These are phyloP conservation scores for Polypterus senegalus DNA, from an alignment of 2,113 vertebrate genomes.

Conservation along the genomic window DNA sequence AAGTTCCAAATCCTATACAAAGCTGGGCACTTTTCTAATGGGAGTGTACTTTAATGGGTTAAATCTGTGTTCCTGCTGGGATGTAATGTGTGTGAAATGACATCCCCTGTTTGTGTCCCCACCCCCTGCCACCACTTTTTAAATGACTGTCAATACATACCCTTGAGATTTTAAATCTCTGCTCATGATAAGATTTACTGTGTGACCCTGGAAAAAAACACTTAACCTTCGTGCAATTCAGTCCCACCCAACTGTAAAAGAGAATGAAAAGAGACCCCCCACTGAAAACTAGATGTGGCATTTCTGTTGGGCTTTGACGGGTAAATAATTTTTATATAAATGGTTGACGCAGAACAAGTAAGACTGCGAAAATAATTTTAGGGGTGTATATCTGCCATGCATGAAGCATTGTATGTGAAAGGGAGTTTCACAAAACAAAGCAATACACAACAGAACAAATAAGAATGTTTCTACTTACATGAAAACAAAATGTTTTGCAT, in stretches of 20 bases:
- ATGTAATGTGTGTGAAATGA: not conserved
- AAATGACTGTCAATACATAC: not conserved
- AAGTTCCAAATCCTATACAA: too few species aligned
- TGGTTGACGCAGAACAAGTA: not conserved
- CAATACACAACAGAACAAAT: too few species aligned
- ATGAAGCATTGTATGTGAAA: too few species aligned
- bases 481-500: too few species aligned
- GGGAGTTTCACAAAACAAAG: too few species aligned
- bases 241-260: conserved; percentile 3
- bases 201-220: conserved; percentile 1
- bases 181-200: conserved; percentile 4
- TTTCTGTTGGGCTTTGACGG: not conserved
- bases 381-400: too few species aligned
- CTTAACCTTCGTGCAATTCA: conserved; percentile 1
- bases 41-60: not conserved
- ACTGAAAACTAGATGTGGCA: not conserved
- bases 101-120: not conserved
- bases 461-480: too few species aligned
- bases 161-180: conserved; percentile 1
- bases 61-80: not conserved
- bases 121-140: not conserved
- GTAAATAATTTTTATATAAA: not conserved
- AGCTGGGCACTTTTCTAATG: not conserved
- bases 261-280: not conserved
- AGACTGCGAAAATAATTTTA: not conserved